phyloP scores from a whole-genome alignment of 2,888 invertebrate genomes.

The Leucania comma region DNA sequence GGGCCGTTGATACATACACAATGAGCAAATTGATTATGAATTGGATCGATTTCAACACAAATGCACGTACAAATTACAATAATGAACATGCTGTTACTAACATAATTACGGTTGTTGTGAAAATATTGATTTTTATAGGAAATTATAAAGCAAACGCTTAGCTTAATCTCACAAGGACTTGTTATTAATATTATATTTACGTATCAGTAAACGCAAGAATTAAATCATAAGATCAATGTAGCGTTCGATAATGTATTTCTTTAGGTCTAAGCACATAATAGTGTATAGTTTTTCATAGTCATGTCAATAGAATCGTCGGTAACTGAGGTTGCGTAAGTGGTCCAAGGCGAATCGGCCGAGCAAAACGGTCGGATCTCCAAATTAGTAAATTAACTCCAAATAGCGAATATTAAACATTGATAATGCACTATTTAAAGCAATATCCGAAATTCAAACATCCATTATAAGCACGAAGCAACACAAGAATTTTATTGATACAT shows the following conservation, averaged over 20 bases:
- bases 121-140: slow-evolving; percentile 58
- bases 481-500: slow-evolving; percentile 6
- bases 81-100: slow-evolving; percentile 59
- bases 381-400: slow-evolving; percentile 65
- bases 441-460: slow-evolving; percentile 11
- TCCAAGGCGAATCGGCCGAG: slow-evolving; percentile 80
- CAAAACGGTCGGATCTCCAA: slow-evolving; percentile 75
- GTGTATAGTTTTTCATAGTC: slow-evolving; percentile 37
- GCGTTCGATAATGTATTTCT: slow-evolving; percentile 7
- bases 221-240: slow-evolving; percentile 6
- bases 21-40: slow-evolving; percentile 66
- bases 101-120: slow-evolving; percentile 53
- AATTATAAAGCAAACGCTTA: slow-evolving; percentile 53
- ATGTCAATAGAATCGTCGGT: slow-evolving; percentile 66
- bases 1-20: slow-evolving; percentile 63
- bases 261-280: slow-evolving; percentile 16
- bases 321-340: slow-evolving; percentile 79
- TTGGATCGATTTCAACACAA: slow-evolving; percentile 68
- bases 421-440: slow-evolving; percentile 29
- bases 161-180: slow-evolving; percentile 41
- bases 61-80: slow-evolving; percentile 68
- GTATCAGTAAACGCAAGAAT: slow-evolving; percentile 24
- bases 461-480: slow-evolving; percentile 29
- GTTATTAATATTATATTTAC: slow-evolving; percentile 22
- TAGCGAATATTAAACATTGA: slow-evolving; percentile 48